Base-by-base conservation (phyloP, 2,113 vertebrate genomes). In the Nyctibius bracteatus region DNA sequence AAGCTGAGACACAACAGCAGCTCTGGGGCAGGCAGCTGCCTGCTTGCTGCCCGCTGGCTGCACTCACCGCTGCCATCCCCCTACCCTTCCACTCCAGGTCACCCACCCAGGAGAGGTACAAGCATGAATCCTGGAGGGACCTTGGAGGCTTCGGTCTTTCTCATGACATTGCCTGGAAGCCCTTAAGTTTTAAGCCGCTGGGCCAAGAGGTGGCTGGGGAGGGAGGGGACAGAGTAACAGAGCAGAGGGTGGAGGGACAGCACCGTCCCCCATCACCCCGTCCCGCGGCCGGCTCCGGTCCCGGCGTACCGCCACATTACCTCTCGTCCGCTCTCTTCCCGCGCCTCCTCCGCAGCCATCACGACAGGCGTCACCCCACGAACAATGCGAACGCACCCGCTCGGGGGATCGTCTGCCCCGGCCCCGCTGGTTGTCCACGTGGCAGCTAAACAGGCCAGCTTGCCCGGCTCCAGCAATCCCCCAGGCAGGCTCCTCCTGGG, bases 291-390 rank as follows among this genome's bases (percentile, higher is more conserved):
- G 5, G 79, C 57, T 81, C 22, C 0, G 0, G 3, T n/a, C 62
- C 72, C 46, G 5, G 37, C 0, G 0, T 14, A 33, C 35, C 0
- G 4, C 74, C 78, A 46, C 4, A 0, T 93, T 91, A 83, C 95
- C 87, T 94, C 68, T 84, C 0, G 3, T 21, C 63, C 0, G 4
- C 61, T 78, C 51, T 67, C 63, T 22, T 33, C 17, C 72, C 0
- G 0, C 1, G 0, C 16, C 47, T 88, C 41, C 24, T 77, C 81
- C 0, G 0, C 37, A 46, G 81, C 43, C 57, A 0, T 12, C 3
- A 14, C 1, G 2, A 55, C 14, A 23, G 71, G 68, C 1, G 1
- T 66, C 67, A 66, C 25, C 41, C 54, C 31, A 1, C 3, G 5
- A 51, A 14, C 25, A 8, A 35, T 0, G 62, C 0, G 5, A 67